These are phyloP conservation scores for Ochropleura plecta DNA, from an alignment of 2,888 invertebrate species.

Conservation along the genomic window DNA sequence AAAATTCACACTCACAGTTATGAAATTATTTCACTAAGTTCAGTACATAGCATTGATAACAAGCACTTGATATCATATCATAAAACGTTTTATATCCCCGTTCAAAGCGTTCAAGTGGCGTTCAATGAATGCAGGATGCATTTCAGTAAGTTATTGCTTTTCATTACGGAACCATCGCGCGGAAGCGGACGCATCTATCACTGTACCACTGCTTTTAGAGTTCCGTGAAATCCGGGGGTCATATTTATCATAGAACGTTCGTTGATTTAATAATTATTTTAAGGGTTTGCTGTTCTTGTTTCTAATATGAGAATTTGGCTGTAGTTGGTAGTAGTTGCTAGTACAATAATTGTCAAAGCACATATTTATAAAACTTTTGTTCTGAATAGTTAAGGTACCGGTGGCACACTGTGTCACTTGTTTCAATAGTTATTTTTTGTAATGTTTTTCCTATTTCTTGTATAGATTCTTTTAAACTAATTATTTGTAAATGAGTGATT, in stretches of 20 bases:
- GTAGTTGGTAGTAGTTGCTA: too few relatives aligned
- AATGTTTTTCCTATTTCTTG: too few relatives aligned
- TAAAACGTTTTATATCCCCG: neutral
- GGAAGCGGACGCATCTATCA: slow-evolving; percentile 19
- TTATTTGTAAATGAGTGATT: too few relatives aligned
- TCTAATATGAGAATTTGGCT: too few relatives aligned
- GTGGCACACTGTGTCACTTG: too few relatives aligned
- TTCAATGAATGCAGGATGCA: slow-evolving; percentile 30
- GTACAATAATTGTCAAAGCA: too few relatives aligned
- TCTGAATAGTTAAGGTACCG: too few relatives aligned
- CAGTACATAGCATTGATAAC: neutral
- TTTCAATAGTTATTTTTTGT: too few relatives aligned
- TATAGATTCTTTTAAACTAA: too few relatives aligned
- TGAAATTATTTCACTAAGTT: neutral
- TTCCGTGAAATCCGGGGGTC: slow-evolving; percentile 11
- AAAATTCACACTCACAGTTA: neutral
- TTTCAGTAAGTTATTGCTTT: slow-evolving; percentile 33
- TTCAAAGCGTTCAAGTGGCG: slow-evolving; percentile 14
- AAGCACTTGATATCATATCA: neutral
- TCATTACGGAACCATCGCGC: slow-evolving; percentile 38
- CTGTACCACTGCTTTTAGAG: slow-evolving; percentile 24
- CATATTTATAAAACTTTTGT: too few relatives aligned
- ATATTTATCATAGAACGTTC: neutral
- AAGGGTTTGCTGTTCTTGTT: too few relatives aligned
- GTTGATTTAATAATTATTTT: neutral